Evolutionary conservation across 2,888 invertebrate genomes (phyloP).

Genomic region (Epinotia ramella): DNA sequence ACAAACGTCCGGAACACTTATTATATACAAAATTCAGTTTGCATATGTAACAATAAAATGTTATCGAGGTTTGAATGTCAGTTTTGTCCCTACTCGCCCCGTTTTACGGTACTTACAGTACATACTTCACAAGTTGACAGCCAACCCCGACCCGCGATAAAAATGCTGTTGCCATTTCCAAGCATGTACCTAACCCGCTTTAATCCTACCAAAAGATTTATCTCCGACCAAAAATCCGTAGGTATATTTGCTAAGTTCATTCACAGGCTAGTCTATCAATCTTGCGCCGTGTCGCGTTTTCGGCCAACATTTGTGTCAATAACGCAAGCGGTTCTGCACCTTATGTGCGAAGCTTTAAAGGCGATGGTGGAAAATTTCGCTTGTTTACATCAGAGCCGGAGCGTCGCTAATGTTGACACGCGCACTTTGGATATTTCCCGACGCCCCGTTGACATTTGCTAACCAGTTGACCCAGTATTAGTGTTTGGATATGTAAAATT

Average conservation of each 20-base stretch:
- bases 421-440: slow-evolving; percentile 57
- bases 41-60: no score
- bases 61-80: no score
- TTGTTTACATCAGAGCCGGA: slow-evolving; percentile 49
- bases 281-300: slow-evolving; percentile 54
- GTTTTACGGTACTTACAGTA: no score
- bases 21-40: no score
- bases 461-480: slow-evolving; percentile 48
- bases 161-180: slow-evolving; percentile 40
- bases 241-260: slow-evolving; percentile 58
- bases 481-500: slow-evolving; percentile 3
- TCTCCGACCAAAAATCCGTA: slow-evolving; percentile 50
- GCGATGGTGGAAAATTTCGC: slow-evolving; percentile 41
- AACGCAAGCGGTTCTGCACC: slow-evolving; percentile 39
- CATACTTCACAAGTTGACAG: slow-evolving; percentile 43
- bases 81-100: no score
- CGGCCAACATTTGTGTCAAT: slow-evolving; percentile 28
- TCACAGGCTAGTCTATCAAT: slow-evolving; percentile 60
- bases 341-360: slow-evolving; percentile 40
- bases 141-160: slow-evolving; percentile 38
- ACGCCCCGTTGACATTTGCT: slow-evolving; percentile 53
- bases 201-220: slow-evolving; percentile 50
- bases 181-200: slow-evolving; percentile 41
- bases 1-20: no score
- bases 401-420: slow-evolving; percentile 58